phyloP scores from a whole-genome alignment of 2,797 vertebrate genomes.

The Rhinatrema bivittatum region DNA sequence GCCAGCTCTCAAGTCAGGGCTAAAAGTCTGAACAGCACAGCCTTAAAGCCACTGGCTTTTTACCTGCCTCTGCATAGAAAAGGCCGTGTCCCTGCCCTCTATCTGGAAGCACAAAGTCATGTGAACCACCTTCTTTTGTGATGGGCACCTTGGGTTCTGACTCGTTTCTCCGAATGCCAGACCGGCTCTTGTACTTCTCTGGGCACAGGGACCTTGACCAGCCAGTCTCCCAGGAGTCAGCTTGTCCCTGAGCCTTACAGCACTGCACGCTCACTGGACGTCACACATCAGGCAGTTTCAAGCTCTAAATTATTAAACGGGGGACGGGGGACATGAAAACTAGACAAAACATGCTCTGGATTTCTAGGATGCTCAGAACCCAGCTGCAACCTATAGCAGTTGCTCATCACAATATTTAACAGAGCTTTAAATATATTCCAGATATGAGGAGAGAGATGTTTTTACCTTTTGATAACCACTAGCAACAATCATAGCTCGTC shows the following conservation, averaged over 20 bases:
- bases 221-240: too few species aligned
- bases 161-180: too few species aligned
- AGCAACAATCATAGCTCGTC: slow-evolving; percentile 99
- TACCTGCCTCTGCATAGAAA: background rate
- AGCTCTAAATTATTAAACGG: slow-evolving; percentile 41
- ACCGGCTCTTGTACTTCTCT: too few species aligned
- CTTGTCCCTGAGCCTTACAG: slow-evolving; percentile 23
- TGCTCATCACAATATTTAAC: slow-evolving; percentile 40
- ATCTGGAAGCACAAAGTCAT: slow-evolving; percentile 12
- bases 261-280: slow-evolving; percentile 13
- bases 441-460: too few species aligned
- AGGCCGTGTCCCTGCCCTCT: background rate
- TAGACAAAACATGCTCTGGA: slow-evolving; percentile 34
- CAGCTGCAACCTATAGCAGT: slow-evolving; percentile 38
- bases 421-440: slow-evolving; percentile 25
- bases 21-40: background rate
- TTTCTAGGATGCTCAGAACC: slow-evolving; percentile 13
- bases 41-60: background rate
- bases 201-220: too few species aligned
- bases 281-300: slow-evolving; percentile 27
- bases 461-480: too few species aligned
- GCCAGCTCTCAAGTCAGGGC: too few species aligned
- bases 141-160: too few species aligned
- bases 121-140: background rate
- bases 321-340: slow-evolving; percentile 32